Percentiles rank a stretch among this genome's conserved stretches.
phyloP scores from a whole-genome alignment of 2,888 invertebrate species.

The Scelioninae gen. 1 region DNA sequence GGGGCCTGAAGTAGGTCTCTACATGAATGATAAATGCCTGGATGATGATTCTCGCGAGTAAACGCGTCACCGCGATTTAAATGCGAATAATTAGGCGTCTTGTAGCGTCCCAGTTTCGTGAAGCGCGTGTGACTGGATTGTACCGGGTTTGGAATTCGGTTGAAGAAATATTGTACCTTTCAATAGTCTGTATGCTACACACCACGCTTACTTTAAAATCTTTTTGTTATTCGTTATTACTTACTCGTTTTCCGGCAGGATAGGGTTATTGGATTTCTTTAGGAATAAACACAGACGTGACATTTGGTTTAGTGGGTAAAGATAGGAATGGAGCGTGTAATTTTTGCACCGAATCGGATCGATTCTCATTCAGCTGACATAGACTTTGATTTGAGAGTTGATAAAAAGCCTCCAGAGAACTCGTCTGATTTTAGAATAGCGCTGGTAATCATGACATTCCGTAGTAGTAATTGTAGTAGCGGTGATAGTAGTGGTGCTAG shows the following conservation, averaged over 20 bases:
- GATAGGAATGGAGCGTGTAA: too few species aligned
- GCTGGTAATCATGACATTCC: too few species aligned
- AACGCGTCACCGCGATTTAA: slow-evolving; percentile 29
- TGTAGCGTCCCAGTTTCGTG: neutral
- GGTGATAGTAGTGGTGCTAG: too few species aligned
- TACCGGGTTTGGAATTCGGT: slow-evolving; percentile 24
- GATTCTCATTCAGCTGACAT: too few species aligned
- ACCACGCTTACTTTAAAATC: slow-evolving; percentile 33
- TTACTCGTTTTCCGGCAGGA: neutral
- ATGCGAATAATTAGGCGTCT: slow-evolving; percentile 24
- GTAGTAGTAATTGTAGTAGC: too few species aligned
- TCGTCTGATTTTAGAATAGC: too few species aligned
- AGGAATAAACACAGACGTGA: slow-evolving; percentile 7
- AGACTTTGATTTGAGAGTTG: too few species aligned
- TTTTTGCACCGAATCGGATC: too few species aligned
- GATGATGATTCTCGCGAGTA: neutral
- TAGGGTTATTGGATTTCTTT: slow-evolving; percentile 16
- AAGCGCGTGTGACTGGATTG: slow-evolving; percentile 11
- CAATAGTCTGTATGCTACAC: neutral
- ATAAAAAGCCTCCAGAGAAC: too few species aligned
- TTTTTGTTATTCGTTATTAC: slow-evolving; percentile 8
- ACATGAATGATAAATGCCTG: slow-evolving; percentile 75
- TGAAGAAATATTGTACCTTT: neutral
- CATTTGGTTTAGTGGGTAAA: slow-evolving; percentile 58
- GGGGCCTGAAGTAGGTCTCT: slow-evolving; percentile 71